Evolutionary conservation across 2,113 vertebrate species (phyloP), one percentile per base, ranked within the genome.

Genomic region (Grammomys surdaster): DNA sequence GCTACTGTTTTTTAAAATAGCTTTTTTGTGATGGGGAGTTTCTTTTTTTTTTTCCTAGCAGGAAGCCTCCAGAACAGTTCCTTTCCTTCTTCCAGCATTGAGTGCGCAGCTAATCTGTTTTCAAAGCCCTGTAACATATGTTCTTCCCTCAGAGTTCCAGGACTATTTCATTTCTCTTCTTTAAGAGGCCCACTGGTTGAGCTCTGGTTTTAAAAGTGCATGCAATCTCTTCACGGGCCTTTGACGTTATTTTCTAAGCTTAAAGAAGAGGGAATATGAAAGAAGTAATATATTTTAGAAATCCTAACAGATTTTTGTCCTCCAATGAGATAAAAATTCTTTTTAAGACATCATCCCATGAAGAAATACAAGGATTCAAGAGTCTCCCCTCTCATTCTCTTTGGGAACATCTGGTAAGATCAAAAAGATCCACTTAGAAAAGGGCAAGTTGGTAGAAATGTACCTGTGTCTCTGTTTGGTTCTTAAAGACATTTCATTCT

Each of bases 241-340:
- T 97, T 96, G 22, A 90, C 70, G 90, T 58, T 87, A 17, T 80
- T 96, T 95, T 51, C 13, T 85, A 94, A 92, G 51, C 28, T 95
- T 85, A 67, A 80, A 76, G 4, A 28, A 54, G 36, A 82, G 40
- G 46, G 90, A 91, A 94, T 28, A 69, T 17, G 54, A 10, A 3
- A 85, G 22, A 93, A 94, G 93, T 90, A 70, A 72, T 40, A 54
- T 11, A n/a, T 88, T 92, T 91, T 96, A 91, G 63, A 96, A 85
- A 90, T 13, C 85, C 0, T 36, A 69, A 24, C n/a, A 16, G 33
- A 84, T 90, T 58, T 65, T 88, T 95, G 75, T 82, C 75, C 70
- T 93, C 82, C 65, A 77, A 72, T 96, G 96, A 89, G 28, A 75
- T 33, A 84, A 92, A 90, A 91, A 24, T 4, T 26, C 0, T 56